Conservation (phyloP, 2,797 vertebrate species). For the Tenualosa thibaudeaui region DNA sequence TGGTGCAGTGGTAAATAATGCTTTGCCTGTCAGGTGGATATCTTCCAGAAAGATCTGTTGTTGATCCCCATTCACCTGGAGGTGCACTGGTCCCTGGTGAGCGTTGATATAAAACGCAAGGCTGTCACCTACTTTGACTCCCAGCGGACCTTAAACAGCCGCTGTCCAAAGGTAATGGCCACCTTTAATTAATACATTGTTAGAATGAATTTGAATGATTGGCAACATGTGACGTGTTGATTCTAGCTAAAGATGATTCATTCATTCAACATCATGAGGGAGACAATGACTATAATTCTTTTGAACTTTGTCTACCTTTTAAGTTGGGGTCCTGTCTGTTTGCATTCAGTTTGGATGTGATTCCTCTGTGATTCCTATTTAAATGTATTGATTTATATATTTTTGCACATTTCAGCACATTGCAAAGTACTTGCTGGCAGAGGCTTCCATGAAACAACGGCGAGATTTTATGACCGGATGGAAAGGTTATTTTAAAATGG, state of each 20-base stretch:
- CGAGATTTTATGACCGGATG: constrained; percentile 84
- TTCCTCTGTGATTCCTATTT: background rate
- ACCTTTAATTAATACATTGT: background rate
- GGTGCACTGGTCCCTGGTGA: constrained; percentile 93
- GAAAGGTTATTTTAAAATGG: constrained; percentile 94
- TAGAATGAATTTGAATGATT: no score
- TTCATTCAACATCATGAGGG: no score
- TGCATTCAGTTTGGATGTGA: background rate
- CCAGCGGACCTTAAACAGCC: constrained; percentile 89
- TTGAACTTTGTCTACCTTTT: no score
- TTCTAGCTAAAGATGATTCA: no score
- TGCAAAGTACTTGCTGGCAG: constrained; percentile 91
- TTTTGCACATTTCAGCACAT: constrained; percentile 78
- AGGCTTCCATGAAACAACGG: constrained; percentile 89
- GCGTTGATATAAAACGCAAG: constrained; percentile 82
- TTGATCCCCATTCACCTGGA: constrained; percentile 93
- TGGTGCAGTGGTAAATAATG: background rate
- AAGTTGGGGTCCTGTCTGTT: background rate
- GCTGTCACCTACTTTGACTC: constrained; percentile 94
- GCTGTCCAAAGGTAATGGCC: constrained; percentile 85
- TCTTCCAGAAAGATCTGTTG: constrained; percentile 91
- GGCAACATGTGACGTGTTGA: no score
- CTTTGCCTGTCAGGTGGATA: constrained; percentile 79
- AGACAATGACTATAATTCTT: no score
- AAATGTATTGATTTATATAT: no score